A percentile compares a stretch with the other conserved stretches of the same genome.
These are phyloP conservation scores for Phrixothrix hirtus DNA, from an alignment of 2,888 invertebrate genomes.

Conservation along the genomic window DNA sequence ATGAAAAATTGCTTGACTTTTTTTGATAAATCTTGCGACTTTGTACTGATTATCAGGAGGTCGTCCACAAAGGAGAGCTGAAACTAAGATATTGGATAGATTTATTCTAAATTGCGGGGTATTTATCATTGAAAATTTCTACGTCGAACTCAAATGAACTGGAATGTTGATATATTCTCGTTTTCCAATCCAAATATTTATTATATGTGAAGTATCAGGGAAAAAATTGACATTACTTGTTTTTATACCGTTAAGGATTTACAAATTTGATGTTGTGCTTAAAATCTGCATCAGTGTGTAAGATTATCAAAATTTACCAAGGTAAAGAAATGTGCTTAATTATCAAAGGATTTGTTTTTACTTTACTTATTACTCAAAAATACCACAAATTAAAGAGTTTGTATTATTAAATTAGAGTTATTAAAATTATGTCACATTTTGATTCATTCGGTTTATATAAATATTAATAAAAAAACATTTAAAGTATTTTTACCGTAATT, in stretches of 20 bases:
- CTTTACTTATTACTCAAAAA: no score
- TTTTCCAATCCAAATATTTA: conserved; percentile 20
- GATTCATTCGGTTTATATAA: no score
- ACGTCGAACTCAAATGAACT: conserved; percentile 40
- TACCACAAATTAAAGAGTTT: no score
- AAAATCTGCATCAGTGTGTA: background rate
- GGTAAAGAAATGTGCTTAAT: no score
- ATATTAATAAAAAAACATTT: no score
- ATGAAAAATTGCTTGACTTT: conserved; percentile 48
- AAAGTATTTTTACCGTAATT: no score
- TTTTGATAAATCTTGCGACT: conserved; percentile 51
- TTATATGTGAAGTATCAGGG: conserved; percentile 4
- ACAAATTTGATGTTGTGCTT: no score
- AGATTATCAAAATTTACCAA: background rate
- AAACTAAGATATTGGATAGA: conserved; percentile 52
- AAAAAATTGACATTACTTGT: conserved; percentile 10
- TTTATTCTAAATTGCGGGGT: conserved; percentile 49
- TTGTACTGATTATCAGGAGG: conserved; percentile 54
- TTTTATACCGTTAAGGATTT: no score
- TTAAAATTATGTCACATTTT: no score
- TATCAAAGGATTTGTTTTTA: no score
- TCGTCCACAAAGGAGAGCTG: conserved; percentile 63
- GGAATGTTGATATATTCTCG: conserved; percentile 37
- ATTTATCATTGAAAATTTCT: conserved; percentile 51
- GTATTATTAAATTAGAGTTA: no score